A percentile compares a stretch with the other conserved stretches of the same genome.
phyloP scores from a whole-genome alignment of 1,140 invertebrate genomes.

The Bombus confusus region DNA sequence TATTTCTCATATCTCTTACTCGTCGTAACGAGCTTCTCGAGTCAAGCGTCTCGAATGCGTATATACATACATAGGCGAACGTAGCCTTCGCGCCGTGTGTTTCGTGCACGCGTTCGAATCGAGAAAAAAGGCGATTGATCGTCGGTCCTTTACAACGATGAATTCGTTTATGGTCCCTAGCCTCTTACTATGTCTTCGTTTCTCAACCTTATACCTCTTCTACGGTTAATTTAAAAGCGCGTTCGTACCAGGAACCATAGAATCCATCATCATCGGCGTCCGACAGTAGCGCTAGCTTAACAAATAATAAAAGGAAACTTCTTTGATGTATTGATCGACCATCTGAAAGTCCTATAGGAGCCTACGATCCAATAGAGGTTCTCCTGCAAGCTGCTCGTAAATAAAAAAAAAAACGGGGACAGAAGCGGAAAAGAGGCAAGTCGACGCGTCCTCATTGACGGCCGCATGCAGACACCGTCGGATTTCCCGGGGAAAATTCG shows the following conservation, averaged over 20 bases:
- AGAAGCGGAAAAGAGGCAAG: background rate
- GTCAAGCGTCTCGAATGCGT: background rate
- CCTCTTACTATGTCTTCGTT: background rate
- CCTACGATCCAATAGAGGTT: background rate
- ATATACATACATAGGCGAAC: background rate
- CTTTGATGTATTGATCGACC: background rate
- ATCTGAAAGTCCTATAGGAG: background rate
- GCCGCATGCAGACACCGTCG: background rate
- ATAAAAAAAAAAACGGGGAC: background rate
- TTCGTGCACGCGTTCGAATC: no score
- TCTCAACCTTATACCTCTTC: background rate
- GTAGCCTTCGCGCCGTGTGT: background rate
- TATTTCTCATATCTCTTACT: background rate
- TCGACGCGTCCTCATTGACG: background rate
- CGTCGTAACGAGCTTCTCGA: conserved; percentile 1
- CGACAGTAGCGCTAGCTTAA: background rate
- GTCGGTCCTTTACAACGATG: background rate
- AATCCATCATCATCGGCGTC: background rate
- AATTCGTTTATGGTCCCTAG: background rate
- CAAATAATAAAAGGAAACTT: background rate
- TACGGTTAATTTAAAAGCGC: background rate
- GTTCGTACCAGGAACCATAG: background rate
- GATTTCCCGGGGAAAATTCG: conserved; percentile 11
- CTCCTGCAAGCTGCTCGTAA: background rate
- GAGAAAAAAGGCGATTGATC: background rate